phyloP scores from a whole-genome alignment of 2,888 invertebrate genomes.

The Venustoraphidia nigricollis region DNA sequence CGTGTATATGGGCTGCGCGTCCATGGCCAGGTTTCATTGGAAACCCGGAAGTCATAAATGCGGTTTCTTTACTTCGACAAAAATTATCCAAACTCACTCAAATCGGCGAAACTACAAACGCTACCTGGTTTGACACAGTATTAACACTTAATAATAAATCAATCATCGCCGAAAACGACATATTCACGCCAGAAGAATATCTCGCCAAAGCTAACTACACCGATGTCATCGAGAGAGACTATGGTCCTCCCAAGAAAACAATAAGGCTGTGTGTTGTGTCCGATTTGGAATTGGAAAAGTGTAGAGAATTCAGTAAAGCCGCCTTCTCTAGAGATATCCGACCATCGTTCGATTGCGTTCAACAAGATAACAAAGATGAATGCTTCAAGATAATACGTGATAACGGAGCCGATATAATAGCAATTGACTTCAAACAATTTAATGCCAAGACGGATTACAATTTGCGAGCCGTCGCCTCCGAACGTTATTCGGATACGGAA shows the following conservation, averaged over 20 bases:
- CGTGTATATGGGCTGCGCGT: conserved; percentile 67
- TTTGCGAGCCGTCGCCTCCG: conserved; percentile 44
- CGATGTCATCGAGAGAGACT: conserved; percentile 57
- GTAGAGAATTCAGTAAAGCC: conserved; percentile 49
- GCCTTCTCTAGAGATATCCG: conserved; percentile 65
- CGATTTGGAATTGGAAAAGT: conserved; percentile 55
- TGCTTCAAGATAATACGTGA: conserved; percentile 52
- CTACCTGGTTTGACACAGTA: conserved; percentile 31
- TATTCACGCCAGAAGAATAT: conserved; percentile 41
- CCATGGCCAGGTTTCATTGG: conserved; percentile 72
- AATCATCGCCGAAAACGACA: conserved; percentile 30
- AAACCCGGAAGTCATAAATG: conserved; percentile 42
- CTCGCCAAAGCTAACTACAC: conserved; percentile 48
- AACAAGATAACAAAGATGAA: conserved; percentile 41
- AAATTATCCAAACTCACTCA: conserved; percentile 37
- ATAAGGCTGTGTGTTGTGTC: conserved; percentile 52
- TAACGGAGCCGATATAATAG: conserved; percentile 54
- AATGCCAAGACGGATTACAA: conserved; percentile 38
- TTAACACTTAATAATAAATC: conserved; percentile 44
- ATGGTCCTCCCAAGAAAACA: conserved; percentile 48
- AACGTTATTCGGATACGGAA: conserved; percentile 39
- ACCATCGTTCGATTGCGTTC: conserved; percentile 64
- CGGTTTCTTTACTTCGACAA: conserved; percentile 33
- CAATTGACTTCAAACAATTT: conserved; percentile 45
- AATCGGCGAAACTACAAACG: conserved; percentile 26